Conservation (phyloP, 1,140 invertebrate genomes). For the Cyclargus thomasi region DNA sequence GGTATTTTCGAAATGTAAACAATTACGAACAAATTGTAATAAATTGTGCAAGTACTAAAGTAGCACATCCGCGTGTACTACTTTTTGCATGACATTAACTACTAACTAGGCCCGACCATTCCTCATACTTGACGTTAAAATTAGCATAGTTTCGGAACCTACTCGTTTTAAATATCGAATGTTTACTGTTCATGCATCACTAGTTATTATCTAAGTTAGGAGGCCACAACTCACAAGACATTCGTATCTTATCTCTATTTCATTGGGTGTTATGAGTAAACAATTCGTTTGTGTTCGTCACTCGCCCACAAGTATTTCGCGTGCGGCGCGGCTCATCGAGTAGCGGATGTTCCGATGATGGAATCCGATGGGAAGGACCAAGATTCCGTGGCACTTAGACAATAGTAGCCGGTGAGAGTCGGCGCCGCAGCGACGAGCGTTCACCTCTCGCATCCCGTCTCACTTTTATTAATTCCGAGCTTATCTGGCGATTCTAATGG, state of each 20-base stretch:
- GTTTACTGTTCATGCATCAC: neutral
- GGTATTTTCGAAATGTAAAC: neutral
- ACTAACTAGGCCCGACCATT: neutral
- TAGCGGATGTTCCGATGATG: constrained; percentile 61
- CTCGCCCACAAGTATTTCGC: constrained; percentile 43
- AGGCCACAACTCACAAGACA: constrained; percentile 27
- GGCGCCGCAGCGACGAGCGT: constrained; percentile 69
- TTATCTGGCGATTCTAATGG: constrained; percentile 29
- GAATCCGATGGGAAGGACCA: constrained; percentile 70
- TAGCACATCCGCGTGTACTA: constrained; percentile 10
- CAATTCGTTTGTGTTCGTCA: constrained; percentile 50
- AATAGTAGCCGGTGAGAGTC: constrained; percentile 70
- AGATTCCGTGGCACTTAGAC: constrained; percentile 71
- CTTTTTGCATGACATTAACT: constrained; percentile 8
- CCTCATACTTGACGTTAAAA: neutral
- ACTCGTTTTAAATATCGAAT: neutral
- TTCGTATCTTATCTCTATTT: constrained; percentile 53
- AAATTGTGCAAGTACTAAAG: neutral
- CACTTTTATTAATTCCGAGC: constrained; percentile 36
- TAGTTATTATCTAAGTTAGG: constrained; percentile 6
- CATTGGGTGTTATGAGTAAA: constrained; percentile 47
- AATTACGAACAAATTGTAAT: neutral
- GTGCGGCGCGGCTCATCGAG: constrained; percentile 44
- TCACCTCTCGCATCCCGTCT: constrained; percentile 64
- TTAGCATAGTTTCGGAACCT: neutral